These are phyloP conservation scores for Glossosoma conforme DNA, from an alignment of 1,140 invertebrate species.

Conservation along the genomic window DNA sequence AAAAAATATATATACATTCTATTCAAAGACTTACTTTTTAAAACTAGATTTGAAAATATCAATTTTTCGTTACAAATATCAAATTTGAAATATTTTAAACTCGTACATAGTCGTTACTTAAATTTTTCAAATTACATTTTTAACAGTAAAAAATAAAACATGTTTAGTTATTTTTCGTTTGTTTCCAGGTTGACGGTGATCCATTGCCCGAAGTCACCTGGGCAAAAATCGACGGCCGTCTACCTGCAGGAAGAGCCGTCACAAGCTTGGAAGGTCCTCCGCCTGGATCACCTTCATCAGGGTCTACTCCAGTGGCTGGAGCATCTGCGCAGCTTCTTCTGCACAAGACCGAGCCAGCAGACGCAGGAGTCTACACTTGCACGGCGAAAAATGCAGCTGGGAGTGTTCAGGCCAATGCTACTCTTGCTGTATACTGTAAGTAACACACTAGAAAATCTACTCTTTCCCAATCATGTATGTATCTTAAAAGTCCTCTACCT, in stretches of 20 bases:
- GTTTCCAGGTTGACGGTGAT: slow-evolving; percentile 65
- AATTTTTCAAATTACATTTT: too few species aligned
- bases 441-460: slow-evolving; percentile 7
- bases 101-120: too few species aligned
- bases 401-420: slow-evolving; percentile 44
- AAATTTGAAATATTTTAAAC: too few species aligned
- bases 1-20: too few species aligned
- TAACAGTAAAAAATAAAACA: too few species aligned
- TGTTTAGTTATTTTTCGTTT: too few species aligned
- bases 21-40: too few species aligned
- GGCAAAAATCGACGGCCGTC: slow-evolving; percentile 58
- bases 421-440: slow-evolving; percentile 49
- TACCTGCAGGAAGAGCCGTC: slow-evolving; percentile 21
- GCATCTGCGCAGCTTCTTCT: slow-evolving; percentile 33
- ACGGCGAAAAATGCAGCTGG: slow-evolving; percentile 48
- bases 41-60: too few species aligned
- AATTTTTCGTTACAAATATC: too few species aligned
- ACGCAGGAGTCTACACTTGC: slow-evolving; percentile 49
- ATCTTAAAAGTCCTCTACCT: too few species aligned
- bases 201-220: slow-evolving; percentile 81
- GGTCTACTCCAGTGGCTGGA: background rate
- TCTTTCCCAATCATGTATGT: background rate
- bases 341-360: slow-evolving; percentile 42
- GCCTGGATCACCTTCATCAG: slow-evolving; percentile 2
- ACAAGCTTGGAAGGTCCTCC: slow-evolving; percentile 4